These are phyloP conservation scores for Oscheius sp. DNA, from an alignment of 2,888 invertebrate species.

Conservation along the genomic window DNA sequence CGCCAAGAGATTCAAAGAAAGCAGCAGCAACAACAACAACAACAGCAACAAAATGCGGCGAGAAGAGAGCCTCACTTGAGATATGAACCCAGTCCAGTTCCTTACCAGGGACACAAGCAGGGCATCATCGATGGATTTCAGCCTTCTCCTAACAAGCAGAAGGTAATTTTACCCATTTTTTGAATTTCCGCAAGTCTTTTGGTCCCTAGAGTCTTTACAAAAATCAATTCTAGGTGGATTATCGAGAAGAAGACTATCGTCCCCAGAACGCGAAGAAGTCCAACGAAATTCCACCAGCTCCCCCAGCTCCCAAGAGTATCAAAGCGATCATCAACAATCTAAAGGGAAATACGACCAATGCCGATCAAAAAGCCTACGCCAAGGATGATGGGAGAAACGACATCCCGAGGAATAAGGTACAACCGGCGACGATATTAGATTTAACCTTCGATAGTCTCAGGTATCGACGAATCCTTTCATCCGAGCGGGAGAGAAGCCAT, in stretches of 20 bases:
- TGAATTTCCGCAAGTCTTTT: not conserved
- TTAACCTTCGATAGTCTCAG: not conserved
- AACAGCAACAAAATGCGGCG: not conserved
- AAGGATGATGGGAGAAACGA: conserved; percentile 25
- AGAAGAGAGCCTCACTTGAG: conserved; percentile 27
- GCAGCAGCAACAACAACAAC: conserved; percentile 7
- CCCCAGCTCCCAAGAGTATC: conserved; percentile 36
- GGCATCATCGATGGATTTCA: conserved; percentile 29
- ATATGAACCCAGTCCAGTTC: conserved; percentile 25
- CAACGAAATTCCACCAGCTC: conserved; percentile 18
- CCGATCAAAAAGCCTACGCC: not conserved
- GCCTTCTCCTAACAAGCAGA: conserved; percentile 11
- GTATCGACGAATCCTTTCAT: conserved; percentile 52
- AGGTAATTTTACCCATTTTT: not conserved
- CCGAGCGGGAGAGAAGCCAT: conserved; percentile 28
- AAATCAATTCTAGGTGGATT: conserved; percentile 7
- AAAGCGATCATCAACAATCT: conserved; percentile 50
- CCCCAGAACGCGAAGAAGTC: conserved; percentile 7
- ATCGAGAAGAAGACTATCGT: conserved; percentile 18
- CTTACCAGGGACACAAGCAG: conserved; percentile 29
- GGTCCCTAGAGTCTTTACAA: not conserved
- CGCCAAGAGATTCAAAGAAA: conserved; percentile 21
- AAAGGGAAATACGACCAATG: conserved; percentile 34
- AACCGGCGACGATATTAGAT: not conserved
- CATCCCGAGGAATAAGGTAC: conserved; percentile 30